These are phyloP conservation scores for Oreochromis spilurus DNA, from an alignment of 2,113 vertebrate species.

Conservation along the genomic window DNA sequence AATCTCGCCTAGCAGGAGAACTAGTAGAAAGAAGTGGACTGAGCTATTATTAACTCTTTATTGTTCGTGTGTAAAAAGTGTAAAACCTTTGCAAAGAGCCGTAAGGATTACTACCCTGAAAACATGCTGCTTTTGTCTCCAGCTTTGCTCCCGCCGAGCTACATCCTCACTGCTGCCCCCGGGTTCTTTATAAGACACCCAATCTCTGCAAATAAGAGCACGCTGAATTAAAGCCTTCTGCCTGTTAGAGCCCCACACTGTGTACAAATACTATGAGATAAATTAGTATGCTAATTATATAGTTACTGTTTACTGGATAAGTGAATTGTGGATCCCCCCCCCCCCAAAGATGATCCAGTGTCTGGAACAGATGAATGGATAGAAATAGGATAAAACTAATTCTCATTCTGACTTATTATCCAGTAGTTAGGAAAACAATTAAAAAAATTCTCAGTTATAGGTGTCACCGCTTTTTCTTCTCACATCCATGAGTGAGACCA, in stretches of 20 bases:
- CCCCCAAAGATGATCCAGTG: not conserved
- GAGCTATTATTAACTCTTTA: constrained; percentile 3
- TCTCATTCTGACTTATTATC: not conserved
- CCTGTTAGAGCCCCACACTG: not conserved
- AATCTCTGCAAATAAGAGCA: not conserved
- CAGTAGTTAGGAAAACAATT: not conserved
- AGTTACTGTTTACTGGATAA: not conserved
- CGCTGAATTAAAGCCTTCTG: not conserved
- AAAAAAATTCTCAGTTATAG: not conserved
- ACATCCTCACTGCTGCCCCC: not conserved
- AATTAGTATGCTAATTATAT: not conserved
- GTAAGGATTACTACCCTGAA: not conserved
- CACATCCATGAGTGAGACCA: not conserved
- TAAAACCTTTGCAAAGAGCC: not conserved
- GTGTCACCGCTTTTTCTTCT: not conserved
- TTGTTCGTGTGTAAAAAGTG: constrained; percentile 16
- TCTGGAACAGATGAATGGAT: not conserved
- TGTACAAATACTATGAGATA: not conserved
- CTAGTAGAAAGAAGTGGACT: not conserved
- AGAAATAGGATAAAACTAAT: not conserved
- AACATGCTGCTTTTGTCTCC: constrained; percentile 1
- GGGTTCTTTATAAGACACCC: not conserved
- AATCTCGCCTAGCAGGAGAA: not conserved
- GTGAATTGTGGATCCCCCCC: accelerated
- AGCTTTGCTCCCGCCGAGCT: not conserved